Percentiles rank a stretch among this genome's conserved stretches.
phyloP scores from a whole-genome alignment of 2,113 vertebrate species.

The Coracopsis vasa region DNA sequence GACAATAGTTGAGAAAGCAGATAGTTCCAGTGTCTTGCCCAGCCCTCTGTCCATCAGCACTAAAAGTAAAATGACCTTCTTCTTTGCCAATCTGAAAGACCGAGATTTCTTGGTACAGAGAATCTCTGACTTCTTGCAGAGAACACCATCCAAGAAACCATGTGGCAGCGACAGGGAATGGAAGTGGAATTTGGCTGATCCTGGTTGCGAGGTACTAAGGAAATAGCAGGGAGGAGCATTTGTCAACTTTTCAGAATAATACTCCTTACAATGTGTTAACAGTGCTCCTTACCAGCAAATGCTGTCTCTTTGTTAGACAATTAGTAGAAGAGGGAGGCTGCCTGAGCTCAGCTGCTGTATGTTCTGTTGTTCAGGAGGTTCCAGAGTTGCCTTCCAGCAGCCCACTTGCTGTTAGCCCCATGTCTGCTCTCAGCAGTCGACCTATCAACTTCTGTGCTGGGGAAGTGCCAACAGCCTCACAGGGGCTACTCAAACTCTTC shows the following conservation, averaged over 20 bases:
- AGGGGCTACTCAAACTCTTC: slow-evolving; percentile 90
- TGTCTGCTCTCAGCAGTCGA: slow-evolving; percentile 3
- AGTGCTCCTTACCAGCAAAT: neutral
- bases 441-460: slow-evolving; percentile 65
- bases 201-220: slow-evolving; percentile 38
- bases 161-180: slow-evolving; percentile 13
- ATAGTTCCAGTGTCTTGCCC: slow-evolving; percentile 93
- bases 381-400: slow-evolving; percentile 66
- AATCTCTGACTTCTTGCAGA: slow-evolving; percentile 97
- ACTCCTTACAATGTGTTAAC: neutral
- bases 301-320: neutral
- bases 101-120: slow-evolving; percentile 94
- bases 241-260: neutral
- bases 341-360: neutral
- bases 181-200: slow-evolving; percentile 50
- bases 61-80: slow-evolving; percentile 96
- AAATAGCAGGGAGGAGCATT: neutral
- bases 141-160: slow-evolving; percentile 81
- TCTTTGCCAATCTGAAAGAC: slow-evolving; percentile 96
- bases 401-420: slow-evolving; percentile 50
- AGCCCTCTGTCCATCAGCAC: slow-evolving; percentile 98
- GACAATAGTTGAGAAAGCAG: slow-evolving; percentile 95
- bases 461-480: slow-evolving; percentile 85
- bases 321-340: neutral
- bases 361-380: slow-evolving; percentile 30